Evolutionary conservation across 1,140 invertebrate genomes (phyloP).

Genomic region (Listronotus oregonensis): DNA sequence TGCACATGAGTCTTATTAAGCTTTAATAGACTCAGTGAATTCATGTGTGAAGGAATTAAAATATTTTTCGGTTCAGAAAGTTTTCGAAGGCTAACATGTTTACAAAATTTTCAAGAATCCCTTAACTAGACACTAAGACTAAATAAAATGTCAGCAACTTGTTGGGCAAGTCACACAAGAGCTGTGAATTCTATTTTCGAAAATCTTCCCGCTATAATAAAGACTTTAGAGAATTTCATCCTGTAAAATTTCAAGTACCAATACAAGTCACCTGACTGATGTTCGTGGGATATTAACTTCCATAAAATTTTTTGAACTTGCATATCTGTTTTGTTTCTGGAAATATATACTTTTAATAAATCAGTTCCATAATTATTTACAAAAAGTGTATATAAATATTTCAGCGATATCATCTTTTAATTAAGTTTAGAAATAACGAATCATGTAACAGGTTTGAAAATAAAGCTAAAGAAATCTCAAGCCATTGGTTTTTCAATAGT

Average conservation of each 20-base stretch:
- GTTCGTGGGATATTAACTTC: neutral
- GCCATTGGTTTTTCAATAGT: too few relatives aligned
- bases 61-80: slow-evolving; percentile 5
- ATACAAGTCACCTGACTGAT: neutral
- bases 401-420: too few relatives aligned
- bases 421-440: too few relatives aligned
- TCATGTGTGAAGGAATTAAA: neutral
- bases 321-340: slow-evolving; percentile 6
- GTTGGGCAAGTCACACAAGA: slow-evolving; percentile 6
- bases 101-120: neutral
- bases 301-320: slow-evolving; percentile 9
- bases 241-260: neutral
- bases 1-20: slow-evolving; percentile 2
- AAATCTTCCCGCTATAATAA: neutral
- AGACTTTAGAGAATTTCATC: neutral
- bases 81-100: slow-evolving; percentile 1
- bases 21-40: neutral
- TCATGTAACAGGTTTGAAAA: too few relatives aligned
- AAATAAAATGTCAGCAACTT: neutral
- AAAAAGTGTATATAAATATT: too few relatives aligned
- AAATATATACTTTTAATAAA: neutral
- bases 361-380: too few relatives aligned
- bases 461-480: too few relatives aligned
- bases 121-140: neutral
- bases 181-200: slow-evolving; percentile 3